phyloP scores from a whole-genome alignment of 1,140 invertebrate species.

The Pantala flavescens region DNA sequence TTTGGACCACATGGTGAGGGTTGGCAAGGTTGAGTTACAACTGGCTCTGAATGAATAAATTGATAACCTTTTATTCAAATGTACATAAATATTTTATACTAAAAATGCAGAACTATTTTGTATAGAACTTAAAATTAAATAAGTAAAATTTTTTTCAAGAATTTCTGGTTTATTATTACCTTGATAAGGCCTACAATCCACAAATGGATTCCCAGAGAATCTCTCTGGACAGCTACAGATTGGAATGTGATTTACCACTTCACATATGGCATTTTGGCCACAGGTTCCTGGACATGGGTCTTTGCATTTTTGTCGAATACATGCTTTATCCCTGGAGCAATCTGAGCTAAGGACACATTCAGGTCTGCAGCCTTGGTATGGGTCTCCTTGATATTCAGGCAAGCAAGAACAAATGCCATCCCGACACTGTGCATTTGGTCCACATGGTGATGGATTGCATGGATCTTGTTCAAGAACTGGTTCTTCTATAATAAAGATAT shows the following conservation, averaged over 20 bases:
- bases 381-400: slow-evolving; percentile 60
- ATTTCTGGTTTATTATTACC: slow-evolving; percentile 15
- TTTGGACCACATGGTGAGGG: slow-evolving; percentile 63
- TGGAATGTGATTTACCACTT: slow-evolving; percentile 61
- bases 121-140: too few species aligned
- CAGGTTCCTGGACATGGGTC: slow-evolving; percentile 64
- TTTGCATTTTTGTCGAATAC: slow-evolving; percentile 54
- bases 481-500: background rate
- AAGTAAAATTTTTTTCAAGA: background rate
- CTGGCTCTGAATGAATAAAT: slow-evolving; percentile 17
- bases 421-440: slow-evolving; percentile 27
- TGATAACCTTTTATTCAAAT: background rate
- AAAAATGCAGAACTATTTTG: too few species aligned
- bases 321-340: slow-evolving; percentile 54
- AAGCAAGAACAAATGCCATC: slow-evolving; percentile 57
- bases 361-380: slow-evolving; percentile 59
- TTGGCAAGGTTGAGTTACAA: slow-evolving; percentile 47
- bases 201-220: slow-evolving; percentile 61
- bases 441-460: slow-evolving; percentile 33
- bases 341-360: slow-evolving; percentile 62
- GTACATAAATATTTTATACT: too few species aligned
- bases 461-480: slow-evolving; percentile 26
- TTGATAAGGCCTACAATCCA: slow-evolving; percentile 38
- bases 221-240: slow-evolving; percentile 58
- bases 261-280: slow-evolving; percentile 59